Percentiles rank a stretch among this genome's conserved stretches.
Conservation (phyloP, 1,140 invertebrate genomes). For the Ylistrum balloti region DNA sequence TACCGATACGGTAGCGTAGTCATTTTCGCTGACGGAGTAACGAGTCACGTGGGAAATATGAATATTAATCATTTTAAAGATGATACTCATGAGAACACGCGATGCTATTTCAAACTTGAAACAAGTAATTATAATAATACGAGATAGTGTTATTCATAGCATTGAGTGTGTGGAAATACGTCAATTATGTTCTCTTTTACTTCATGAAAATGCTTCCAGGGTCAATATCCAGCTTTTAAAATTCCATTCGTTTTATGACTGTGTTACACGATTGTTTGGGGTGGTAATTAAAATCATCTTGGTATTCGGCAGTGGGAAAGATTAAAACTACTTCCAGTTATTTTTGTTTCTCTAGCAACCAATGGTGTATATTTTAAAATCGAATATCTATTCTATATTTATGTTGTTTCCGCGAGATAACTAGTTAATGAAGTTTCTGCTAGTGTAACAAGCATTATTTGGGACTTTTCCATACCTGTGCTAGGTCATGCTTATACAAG, state of each 20-base stretch:
- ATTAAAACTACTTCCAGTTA: background rate
- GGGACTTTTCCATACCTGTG: too few species aligned
- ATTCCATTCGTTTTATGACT: background rate
- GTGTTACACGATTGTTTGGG: background rate
- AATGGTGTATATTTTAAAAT: too few species aligned
- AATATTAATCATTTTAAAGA: constrained; percentile 13
- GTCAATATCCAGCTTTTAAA: background rate
- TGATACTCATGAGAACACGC: background rate
- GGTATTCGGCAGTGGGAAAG: background rate
- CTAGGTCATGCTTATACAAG: too few species aligned
- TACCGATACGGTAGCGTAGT: background rate
- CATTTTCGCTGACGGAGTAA: background rate
- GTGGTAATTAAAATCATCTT: background rate
- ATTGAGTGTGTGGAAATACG: background rate
- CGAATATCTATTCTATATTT: too few species aligned
- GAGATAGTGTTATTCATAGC: background rate
- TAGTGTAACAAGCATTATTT: too few species aligned
- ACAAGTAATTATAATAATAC: background rate
- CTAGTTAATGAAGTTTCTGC: too few species aligned
- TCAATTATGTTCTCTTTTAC: background rate
- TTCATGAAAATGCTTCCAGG: background rate
- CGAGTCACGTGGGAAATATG: background rate
- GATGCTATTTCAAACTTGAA: background rate
- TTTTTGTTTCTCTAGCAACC: too few species aligned
- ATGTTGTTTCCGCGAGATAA: too few species aligned